A percentile compares a stretch with the other conserved stretches of the same genome.
These are phyloP conservation scores for Hyperoodon ampullatus DNA, from an alignment of 2,113 vertebrate species.

Conservation along the genomic window DNA sequence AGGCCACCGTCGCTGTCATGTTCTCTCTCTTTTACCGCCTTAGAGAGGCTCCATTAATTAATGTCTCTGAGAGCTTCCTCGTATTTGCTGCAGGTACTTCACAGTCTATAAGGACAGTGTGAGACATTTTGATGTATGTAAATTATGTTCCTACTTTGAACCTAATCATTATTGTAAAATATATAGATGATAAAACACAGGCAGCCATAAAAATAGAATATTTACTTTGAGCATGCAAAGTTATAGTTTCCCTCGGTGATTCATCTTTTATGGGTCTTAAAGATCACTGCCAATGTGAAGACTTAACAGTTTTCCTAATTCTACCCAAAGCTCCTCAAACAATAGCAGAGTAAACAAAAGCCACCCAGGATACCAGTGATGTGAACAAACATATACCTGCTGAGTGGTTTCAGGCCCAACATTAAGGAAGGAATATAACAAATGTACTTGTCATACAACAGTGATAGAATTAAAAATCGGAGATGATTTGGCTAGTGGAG, in stretches of 20 bases:
- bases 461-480: not conserved
- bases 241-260: constrained; percentile 76
- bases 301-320: not conserved
- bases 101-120: constrained; percentile 52
- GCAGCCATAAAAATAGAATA: constrained; percentile 77
- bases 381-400: not conserved
- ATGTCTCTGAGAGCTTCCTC: constrained; percentile 37
- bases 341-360: constrained; percentile 28
- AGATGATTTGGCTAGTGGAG: not conserved
- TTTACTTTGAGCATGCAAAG: constrained; percentile 79
- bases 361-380: not conserved
- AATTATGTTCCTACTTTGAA: constrained; percentile 76
- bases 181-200: constrained; percentile 80
- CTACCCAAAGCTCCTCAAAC: constrained; percentile 33
- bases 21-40: not conserved
- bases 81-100: constrained; percentile 68
- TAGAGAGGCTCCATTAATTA: constrained; percentile 35
- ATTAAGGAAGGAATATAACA: not conserved
- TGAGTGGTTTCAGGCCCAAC: not conserved
- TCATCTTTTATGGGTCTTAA: constrained; percentile 80
- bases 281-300: constrained; percentile 63
- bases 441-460: not conserved
- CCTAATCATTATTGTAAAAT: constrained; percentile 82
- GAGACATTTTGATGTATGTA: constrained; percentile 76
- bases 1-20: not conserved